phyloP scores from a whole-genome alignment of 1,140 invertebrate species.

The Drosophila pandora region DNA sequence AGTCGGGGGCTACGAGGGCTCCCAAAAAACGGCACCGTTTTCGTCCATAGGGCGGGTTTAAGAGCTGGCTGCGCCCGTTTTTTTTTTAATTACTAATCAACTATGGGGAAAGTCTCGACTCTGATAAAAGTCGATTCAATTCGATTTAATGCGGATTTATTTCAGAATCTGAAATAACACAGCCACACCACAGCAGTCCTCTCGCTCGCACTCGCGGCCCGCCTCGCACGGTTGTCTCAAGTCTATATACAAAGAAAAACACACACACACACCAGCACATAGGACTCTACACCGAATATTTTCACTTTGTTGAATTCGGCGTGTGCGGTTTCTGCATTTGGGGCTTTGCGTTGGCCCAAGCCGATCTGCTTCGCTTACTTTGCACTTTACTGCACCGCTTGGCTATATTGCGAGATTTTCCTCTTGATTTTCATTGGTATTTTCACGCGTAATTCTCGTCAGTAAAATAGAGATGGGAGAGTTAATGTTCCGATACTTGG shows the following conservation, averaged over 20 bases:
- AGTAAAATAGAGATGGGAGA: background rate
- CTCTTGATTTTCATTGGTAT: slow-evolving; percentile 64
- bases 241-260: slow-evolving; percentile 78
- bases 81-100: slow-evolving; percentile 60
- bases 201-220: slow-evolving; percentile 58
- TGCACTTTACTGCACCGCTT: slow-evolving; percentile 53
- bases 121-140: slow-evolving; percentile 72
- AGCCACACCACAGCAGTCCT: slow-evolving; percentile 40
- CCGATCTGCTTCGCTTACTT: slow-evolving; percentile 53
- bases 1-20: slow-evolving; percentile 6
- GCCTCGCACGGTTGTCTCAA: slow-evolving; percentile 52
- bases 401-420: slow-evolving; percentile 49
- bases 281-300: slow-evolving; percentile 53
- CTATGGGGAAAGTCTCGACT: slow-evolving; percentile 29
- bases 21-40: background rate
- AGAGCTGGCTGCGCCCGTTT: slow-evolving; percentile 47
- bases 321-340: slow-evolving; percentile 16
- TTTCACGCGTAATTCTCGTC: slow-evolving; percentile 45
- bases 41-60: slow-evolving; percentile 7
- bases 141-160: slow-evolving; percentile 34
- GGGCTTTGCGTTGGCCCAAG: slow-evolving; percentile 4
- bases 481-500: background rate
- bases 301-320: slow-evolving; percentile 63
- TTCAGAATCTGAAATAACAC: slow-evolving; percentile 77
- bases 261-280: slow-evolving; percentile 44